A percentile compares a stretch with the other conserved stretches of the same genome.
Evolutionary conservation across 2,113 vertebrate species (phyloP).

Genomic region (Hyperoodon ampullatus): DNA sequence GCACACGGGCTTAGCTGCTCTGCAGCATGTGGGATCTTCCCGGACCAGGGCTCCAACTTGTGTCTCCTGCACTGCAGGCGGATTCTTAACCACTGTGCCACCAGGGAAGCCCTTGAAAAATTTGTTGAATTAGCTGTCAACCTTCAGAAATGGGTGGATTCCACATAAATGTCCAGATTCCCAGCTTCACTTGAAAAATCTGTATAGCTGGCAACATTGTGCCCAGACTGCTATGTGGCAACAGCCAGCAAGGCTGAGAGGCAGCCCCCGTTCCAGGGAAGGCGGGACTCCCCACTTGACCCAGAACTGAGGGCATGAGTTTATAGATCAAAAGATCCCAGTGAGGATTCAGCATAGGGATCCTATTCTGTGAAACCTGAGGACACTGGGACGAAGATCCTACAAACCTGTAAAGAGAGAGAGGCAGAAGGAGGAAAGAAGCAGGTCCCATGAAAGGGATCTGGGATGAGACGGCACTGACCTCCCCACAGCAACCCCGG

Average conservation of each 20-base stretch:
- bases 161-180: not conserved
- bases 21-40: too few species aligned
- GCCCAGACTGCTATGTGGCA: too few species aligned
- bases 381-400: not conserved
- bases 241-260: not conserved
- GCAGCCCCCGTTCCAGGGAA: not conserved
- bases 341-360: not conserved
- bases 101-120: not conserved
- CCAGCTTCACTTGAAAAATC: not conserved
- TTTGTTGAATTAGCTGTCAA: not conserved
- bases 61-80: too few species aligned
- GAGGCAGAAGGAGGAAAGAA: not conserved
- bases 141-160: not conserved
- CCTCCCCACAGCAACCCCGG: not conserved
- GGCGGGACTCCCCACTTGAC: fast-evolving
- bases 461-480: not conserved
- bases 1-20: too few species aligned
- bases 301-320: not conserved
- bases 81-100: too few species aligned
- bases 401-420: not conserved
- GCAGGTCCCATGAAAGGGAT: fast-evolving
- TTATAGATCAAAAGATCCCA: not conserved
- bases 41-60: too few species aligned
- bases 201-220: not conserved
- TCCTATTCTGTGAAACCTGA: not conserved